phyloP scores from a whole-genome alignment of 2,888 invertebrate species.

The Muscina levida region DNA sequence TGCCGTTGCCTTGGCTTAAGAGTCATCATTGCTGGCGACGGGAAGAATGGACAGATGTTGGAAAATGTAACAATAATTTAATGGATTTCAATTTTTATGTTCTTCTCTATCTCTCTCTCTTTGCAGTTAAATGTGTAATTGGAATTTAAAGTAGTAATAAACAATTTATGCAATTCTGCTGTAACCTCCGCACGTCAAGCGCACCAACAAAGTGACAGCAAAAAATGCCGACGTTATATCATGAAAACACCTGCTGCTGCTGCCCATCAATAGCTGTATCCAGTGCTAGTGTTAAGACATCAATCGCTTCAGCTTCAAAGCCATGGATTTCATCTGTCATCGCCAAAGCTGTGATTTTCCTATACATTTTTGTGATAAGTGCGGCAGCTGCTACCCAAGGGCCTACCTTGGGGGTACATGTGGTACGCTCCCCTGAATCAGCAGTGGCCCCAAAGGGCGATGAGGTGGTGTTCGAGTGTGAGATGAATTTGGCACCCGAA shows the following conservation, averaged over 20 bases:
- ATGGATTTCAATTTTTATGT: constrained; percentile 31
- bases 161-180: constrained; percentile 42
- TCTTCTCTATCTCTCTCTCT: constrained; percentile 13
- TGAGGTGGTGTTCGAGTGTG: constrained; percentile 90
- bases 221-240: constrained; percentile 49
- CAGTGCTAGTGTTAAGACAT: constrained; percentile 2
- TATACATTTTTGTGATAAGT: constrained; percentile 54
- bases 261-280: constrained; percentile 36
- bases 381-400: constrained; percentile 64
- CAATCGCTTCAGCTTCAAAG: constrained; percentile 2
- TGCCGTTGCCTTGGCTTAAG: neutral
- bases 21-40: too few relatives aligned
- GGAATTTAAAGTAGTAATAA: constrained; percentile 25
- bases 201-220: constrained; percentile 32
- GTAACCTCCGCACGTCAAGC: neutral
- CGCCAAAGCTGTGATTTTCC: constrained; percentile 54
- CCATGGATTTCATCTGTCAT: constrained; percentile 17
- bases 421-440: constrained; percentile 88
- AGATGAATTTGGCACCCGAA: constrained; percentile 89
- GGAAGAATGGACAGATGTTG: constrained; percentile 38
- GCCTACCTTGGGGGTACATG: constrained; percentile 83
- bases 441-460: constrained; percentile 90
- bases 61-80: constrained; percentile 41
- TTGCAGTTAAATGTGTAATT: constrained; percentile 43
- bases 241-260: constrained; percentile 61